These are phyloP conservation scores for Solenopsis invicta DNA, from an alignment of 1,140 invertebrate genomes.

Conservation along the genomic window DNA sequence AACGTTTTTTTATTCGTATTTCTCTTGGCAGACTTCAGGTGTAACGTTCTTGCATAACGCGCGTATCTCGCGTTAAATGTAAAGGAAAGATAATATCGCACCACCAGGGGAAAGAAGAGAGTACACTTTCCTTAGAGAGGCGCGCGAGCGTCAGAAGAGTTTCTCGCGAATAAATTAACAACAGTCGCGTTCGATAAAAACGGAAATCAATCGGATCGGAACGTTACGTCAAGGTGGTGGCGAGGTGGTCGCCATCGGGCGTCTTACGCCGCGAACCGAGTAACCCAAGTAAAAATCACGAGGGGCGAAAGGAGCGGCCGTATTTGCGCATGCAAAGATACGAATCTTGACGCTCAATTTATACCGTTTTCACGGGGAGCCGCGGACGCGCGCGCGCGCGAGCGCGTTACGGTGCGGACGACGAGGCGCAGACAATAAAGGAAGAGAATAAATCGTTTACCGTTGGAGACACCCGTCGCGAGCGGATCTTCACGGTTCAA, in stretches of 20 bases:
- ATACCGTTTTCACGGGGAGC: conserved; percentile 40
- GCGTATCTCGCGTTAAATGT: conserved; percentile 42
- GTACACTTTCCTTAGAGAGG: not conserved
- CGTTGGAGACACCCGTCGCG: conserved; percentile 69
- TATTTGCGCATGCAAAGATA: conserved; percentile 18
- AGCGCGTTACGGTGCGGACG: too few species aligned
- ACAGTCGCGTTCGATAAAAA: not conserved
- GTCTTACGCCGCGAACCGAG: not conserved
- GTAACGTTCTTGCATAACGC: conserved; percentile 36
- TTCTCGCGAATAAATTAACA: not conserved
- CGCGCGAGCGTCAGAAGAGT: not conserved
- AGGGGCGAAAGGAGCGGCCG: not conserved
- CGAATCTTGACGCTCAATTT: conserved; percentile 60
- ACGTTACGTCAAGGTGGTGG: not conserved
- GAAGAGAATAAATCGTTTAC: conserved; percentile 75
- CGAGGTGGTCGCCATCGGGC: too few species aligned
- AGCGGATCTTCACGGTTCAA: conserved; percentile 71
- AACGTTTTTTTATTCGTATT: conserved; percentile 34
- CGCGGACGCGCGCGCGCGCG: not conserved
- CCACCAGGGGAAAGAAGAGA: not conserved
- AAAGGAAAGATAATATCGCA: conserved; percentile 34
- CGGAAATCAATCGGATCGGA: conserved; percentile 8
- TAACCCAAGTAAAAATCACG: conserved; percentile 22
- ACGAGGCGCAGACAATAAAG: conserved; percentile 37
- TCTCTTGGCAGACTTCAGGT: conserved; percentile 40